Base-by-base conservation (phyloP, 1,140 invertebrate species). In the Colletes latitarsis region DNA sequence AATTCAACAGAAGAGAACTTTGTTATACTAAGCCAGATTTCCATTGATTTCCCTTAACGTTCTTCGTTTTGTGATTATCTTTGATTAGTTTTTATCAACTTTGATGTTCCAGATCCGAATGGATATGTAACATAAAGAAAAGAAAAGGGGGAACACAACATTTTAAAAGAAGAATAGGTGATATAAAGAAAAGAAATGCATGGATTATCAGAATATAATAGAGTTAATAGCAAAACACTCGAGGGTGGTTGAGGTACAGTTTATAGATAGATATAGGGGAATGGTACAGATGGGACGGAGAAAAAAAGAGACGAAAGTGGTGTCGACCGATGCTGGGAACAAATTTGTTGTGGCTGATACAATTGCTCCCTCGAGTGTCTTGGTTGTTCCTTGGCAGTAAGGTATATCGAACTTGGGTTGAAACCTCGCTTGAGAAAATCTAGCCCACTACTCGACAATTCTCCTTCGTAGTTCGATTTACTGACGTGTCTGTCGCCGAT, bases 191-290 rank as follows among this genome's bases (percentile, higher is more conserved):
- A 8, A 87, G 77, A 82, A 91, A 90, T 91, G 90, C 89, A 91
- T 90, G 87, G 85, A 82, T 88, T 57, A 77, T 86, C 64, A 88
- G 89, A 91, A 91, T 90, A 90, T 86, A 90, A 89, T 74, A 72
- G 70, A 82, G 81, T 91, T 91, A 91, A 91, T 91, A 90, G 77
- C 75, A 63, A 79, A 91, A 88, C 84, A 87, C 84, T 84, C 85
- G n/a, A 49, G 64, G 76, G 12, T 57, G 72, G 66, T 67, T 70
- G 53, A 74, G 53, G 62, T 30, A 30, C 1, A 30, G 30, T 30
- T 30, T 30, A 30, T 30, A 64, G 73, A 73, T 53, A 58, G 74
- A 83, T 53, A 82, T 2, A 62, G 71, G 46, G 67, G 60, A 67
- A 81, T 67, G 64, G 73, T 82, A 82, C 39, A 70, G 62, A n/a